Evolutionary conservation across 1,140 invertebrate species (phyloP).

Genomic region (Lordiphosa clarofinis): DNA sequence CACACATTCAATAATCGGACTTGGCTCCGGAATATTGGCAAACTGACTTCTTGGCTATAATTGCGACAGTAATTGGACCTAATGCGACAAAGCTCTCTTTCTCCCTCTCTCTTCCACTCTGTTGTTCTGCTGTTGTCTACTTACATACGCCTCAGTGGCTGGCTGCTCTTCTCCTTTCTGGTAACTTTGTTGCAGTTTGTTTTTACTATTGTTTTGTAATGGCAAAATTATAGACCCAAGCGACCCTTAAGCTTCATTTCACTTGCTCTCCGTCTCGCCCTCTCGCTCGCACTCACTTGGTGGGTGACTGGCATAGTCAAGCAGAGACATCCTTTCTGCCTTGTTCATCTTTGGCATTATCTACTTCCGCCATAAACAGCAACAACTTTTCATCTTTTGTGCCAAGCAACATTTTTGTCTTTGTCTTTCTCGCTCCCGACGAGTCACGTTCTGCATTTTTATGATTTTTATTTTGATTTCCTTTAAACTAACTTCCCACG

Average conservation of each 20-base stretch:
- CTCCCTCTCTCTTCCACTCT: slow-evolving; percentile 7
- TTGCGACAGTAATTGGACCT: slow-evolving; percentile 80
- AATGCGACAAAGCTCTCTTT: slow-evolving; percentile 70
- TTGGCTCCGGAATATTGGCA: slow-evolving; percentile 14
- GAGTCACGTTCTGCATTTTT: slow-evolving; percentile 72
- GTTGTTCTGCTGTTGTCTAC: slow-evolving; percentile 18
- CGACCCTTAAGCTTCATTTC: slow-evolving; percentile 69
- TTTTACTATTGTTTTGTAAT: slow-evolving; percentile 78
- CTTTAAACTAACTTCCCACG: slow-evolving; percentile 69
- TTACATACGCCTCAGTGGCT: slow-evolving; percentile 49
- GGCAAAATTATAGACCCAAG: slow-evolving; percentile 72
- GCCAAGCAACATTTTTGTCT: slow-evolving; percentile 38
- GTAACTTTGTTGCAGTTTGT: slow-evolving; percentile 75
- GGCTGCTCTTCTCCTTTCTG: slow-evolving; percentile 3
- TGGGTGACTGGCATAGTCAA: too few species aligned
- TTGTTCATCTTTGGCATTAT: slow-evolving; percentile 78
- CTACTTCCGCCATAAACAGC: slow-evolving; percentile 76
- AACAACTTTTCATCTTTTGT: slow-evolving; percentile 77
- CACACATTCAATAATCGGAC: slow-evolving; percentile 15
- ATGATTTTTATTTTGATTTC: slow-evolving; percentile 78
- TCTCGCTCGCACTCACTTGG: slow-evolving; percentile 4
- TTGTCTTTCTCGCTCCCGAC: slow-evolving; percentile 9
- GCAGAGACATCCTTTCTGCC: slow-evolving; percentile 44
- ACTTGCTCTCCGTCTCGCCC: slow-evolving; percentile 9
- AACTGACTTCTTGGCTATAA: slow-evolving; percentile 65